A percentile compares a stretch with the other conserved stretches of the same genome.
Evolutionary conservation across 1,140 invertebrate genomes (phyloP).

Genomic region (Mamestra configurata): DNA sequence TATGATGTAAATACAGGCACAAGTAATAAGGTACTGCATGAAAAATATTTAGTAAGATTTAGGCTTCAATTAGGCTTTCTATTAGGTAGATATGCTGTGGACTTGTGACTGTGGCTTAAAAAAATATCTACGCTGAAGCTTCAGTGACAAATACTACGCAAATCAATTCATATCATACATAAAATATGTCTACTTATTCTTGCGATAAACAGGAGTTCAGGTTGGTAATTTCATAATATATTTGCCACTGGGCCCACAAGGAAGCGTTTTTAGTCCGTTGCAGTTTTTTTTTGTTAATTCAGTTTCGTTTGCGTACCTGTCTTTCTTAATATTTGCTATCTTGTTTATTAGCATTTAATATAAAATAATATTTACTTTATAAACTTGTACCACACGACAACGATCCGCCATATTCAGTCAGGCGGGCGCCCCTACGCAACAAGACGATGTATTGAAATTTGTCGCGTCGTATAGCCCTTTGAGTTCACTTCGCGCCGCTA

Average conservation of each 20-base stretch:
- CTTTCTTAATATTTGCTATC: too few species aligned
- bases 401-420: constrained; percentile 64
- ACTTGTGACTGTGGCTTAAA: background rate
- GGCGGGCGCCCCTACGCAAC: constrained; percentile 63
- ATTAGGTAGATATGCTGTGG: background rate
- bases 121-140: background rate
- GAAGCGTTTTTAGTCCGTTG: background rate
- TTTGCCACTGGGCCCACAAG: too few species aligned
- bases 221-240: too few species aligned
- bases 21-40: constrained; percentile 55
- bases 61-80: background rate
- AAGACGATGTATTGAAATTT: constrained; percentile 76
- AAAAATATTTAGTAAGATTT: background rate
- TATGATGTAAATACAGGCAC: constrained; percentile 40
- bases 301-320: too few species aligned
- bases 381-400: constrained; percentile 53
- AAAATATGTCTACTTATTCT: too few species aligned
- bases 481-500: constrained; percentile 51
- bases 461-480: constrained; percentile 62
- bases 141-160: too few species aligned
- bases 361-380: background rate
- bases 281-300: background rate
- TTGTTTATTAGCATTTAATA: too few species aligned
- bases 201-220: too few species aligned
- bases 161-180: too few species aligned